Percentiles rank a stretch among this genome's conserved stretches.
phyloP scores from a whole-genome alignment of 2,888 invertebrate species.

The Spodoptera littoralis region DNA sequence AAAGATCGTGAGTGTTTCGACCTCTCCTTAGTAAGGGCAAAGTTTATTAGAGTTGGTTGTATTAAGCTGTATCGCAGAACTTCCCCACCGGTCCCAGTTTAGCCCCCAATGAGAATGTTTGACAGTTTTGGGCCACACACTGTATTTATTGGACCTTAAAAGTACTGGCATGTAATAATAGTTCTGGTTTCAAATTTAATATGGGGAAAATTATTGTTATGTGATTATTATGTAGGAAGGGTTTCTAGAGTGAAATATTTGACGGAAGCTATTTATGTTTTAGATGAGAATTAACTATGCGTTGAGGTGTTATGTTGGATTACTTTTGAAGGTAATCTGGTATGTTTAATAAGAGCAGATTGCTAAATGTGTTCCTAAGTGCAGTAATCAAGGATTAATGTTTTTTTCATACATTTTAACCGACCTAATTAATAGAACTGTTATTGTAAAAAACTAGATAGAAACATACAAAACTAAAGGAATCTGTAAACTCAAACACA shows the following conservation, averaged over 20 bases:
- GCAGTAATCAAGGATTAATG: too few species aligned
- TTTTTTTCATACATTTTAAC: too few species aligned
- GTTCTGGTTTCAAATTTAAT: constrained; percentile 32
- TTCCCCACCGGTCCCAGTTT: constrained; percentile 55
- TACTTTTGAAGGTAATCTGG: too few species aligned
- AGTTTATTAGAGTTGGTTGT: constrained; percentile 77
- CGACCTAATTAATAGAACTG: too few species aligned
- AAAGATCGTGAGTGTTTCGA: constrained; percentile 19
- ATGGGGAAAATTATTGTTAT: constrained; percentile 44
- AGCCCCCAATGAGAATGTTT: constrained; percentile 64
- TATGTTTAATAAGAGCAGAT: too few species aligned
- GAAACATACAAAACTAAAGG: too few species aligned
- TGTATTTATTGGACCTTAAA: constrained; percentile 51
- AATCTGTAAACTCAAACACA: too few species aligned
- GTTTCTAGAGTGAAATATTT: neutral
- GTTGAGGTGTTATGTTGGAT: too few species aligned
- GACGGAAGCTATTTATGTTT: neutral
- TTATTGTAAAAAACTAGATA: too few species aligned
- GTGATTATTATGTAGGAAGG: constrained; percentile 3
- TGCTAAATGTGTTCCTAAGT: too few species aligned
- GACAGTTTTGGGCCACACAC: constrained; percentile 67
- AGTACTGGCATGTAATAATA: constrained; percentile 36
- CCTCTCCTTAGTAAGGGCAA: constrained; percentile 33
- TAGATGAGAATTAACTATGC: neutral
- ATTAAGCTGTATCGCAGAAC: constrained; percentile 66